Evolutionary conservation across 2,888 invertebrate genomes (phyloP), one percentile per base, ranked within the genome.

Genomic region (Horisme vitalbata): DNA sequence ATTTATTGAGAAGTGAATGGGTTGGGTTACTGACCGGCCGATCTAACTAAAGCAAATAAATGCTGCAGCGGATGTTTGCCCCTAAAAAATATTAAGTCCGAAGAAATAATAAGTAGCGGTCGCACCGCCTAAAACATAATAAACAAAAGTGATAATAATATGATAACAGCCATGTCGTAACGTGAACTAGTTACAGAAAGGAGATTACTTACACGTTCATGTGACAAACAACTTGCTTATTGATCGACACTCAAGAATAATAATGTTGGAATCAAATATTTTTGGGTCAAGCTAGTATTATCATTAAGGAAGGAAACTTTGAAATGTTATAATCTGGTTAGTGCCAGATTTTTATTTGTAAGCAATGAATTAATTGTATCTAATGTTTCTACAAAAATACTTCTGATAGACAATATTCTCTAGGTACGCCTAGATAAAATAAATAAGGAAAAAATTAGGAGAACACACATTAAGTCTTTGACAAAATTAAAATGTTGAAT

Each of bases 21-120:
- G 26, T 36, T 53, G 41, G 72, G 71, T 73, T 64, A 66, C 48
- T 70, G 70, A 70, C 70, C 72, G 65, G 49, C 14, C 35, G 39
- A 41, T 61, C 55, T 59, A 62, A 65, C 56, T 59, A 63, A 66
- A 59, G 60, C 57, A 65, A 57, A 57, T 53, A 60, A 61, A 64
- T 56, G 63, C 49, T 51, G 54, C 54, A 59, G 39, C 64, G 61
- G 60, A 68, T 65, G 63, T 62, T 63, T 60, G 62, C 50, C 36
- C 45, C 18, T 44, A 55, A 45, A 63, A 62, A 64, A 60, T 60
- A 58, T 18, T 18, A 6, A 39, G 55, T 28, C 46, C 37, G 28
- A 43, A 33, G 50, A 46, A 55, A 56, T 52, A 60, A 57, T 49
- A 57, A 57, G 52, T 45, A 50, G 27, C 30, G 24, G 4, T 26